phyloP scores from a whole-genome alignment of 2,113 vertebrate species.

The Rissa tridactyla region DNA sequence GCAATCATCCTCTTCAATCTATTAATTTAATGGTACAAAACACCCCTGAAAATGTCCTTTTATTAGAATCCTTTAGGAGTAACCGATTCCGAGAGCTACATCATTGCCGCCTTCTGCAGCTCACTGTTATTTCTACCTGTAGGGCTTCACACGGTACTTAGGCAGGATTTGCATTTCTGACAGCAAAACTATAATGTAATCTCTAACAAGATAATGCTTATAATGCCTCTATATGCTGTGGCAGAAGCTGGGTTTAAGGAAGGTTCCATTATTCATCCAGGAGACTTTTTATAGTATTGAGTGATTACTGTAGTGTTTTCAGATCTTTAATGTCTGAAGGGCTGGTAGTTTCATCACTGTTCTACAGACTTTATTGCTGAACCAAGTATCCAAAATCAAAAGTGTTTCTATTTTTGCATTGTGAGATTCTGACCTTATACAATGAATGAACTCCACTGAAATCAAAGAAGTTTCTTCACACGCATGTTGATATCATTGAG shows the following conservation, averaged over 20 bases:
- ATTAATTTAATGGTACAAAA: background rate
- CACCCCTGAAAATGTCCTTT: background rate
- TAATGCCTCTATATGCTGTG: background rate
- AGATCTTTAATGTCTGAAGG: background rate
- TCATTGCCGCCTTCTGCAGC: background rate
- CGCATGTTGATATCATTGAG: background rate
- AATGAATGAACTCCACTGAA: background rate
- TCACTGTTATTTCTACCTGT: background rate
- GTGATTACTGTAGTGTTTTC: background rate
- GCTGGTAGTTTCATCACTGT: background rate
- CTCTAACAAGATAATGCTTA: background rate
- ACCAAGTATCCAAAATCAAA: background rate
- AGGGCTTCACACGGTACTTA: background rate
- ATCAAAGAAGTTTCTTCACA: background rate
- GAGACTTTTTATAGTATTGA: background rate
- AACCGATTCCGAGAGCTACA: background rate
- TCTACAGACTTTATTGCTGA: background rate
- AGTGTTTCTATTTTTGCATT: background rate
- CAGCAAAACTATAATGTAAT: background rate
- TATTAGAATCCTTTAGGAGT: background rate
- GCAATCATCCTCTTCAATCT: background rate
- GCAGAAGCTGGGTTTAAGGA: background rate
- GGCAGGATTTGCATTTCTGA: background rate
- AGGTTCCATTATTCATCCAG: background rate
- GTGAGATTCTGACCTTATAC: background rate